Conservation (phyloP, 2,113 vertebrate species). For the Accipiter virgatus region DNA sequence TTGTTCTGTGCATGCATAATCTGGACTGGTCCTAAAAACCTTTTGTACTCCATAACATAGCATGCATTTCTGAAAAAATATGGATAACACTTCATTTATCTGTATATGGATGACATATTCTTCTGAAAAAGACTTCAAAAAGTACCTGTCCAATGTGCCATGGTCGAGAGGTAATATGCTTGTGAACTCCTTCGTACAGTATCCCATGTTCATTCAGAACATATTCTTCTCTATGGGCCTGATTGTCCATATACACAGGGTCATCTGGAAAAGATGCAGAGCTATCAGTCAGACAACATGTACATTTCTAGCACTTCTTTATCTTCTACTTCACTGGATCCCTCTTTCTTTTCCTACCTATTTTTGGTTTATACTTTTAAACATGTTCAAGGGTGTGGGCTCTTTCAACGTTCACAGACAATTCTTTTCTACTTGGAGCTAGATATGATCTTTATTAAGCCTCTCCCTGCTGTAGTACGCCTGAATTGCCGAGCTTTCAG, state of each 20-base stretch:
- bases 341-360: not conserved
- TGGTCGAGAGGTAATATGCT: slow-evolving; percentile 51
- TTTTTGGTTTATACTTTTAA: not conserved
- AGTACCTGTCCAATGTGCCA: slow-evolving; percentile 71
- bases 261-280: slow-evolving; percentile 58
- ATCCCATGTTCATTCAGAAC: slow-evolving; percentile 67
- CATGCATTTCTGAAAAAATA: not conserved
- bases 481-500: not conserved
- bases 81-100: not conserved
- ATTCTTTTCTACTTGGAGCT: not conserved
- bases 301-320: not conserved
- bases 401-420: not conserved
- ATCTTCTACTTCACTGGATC: not conserved
- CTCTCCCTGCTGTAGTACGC: not conserved
- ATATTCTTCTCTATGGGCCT: slow-evolving; percentile 60
- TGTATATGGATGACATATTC: not conserved
- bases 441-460: not conserved
- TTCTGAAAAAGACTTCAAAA: not conserved
- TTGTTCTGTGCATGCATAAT: not conserved
- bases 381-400: not conserved
- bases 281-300: not conserved
- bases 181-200: slow-evolving; percentile 61
- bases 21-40: not conserved
- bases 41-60: not conserved
- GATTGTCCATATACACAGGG: slow-evolving; percentile 62